These are phyloP conservation scores for Notiomystis cincta DNA, from an alignment of 2,113 vertebrate genomes.

Conservation along the genomic window DNA sequence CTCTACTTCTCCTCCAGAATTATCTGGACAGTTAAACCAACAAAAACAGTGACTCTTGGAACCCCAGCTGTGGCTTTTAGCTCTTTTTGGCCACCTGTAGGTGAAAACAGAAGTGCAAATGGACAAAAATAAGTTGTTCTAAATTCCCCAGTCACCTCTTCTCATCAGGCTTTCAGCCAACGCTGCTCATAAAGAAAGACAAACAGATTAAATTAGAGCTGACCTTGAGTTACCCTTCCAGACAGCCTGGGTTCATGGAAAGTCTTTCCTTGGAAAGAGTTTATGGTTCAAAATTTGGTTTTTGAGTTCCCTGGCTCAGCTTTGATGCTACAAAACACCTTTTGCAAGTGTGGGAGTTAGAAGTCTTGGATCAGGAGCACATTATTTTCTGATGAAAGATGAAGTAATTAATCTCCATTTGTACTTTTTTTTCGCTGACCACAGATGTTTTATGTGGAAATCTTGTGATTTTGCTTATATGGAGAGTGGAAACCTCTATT, in stretches of 20 bases:
- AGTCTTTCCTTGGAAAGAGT: neutral
- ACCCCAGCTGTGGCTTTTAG: neutral
- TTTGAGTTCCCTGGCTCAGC: neutral
- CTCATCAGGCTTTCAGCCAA: neutral
- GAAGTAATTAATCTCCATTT: neutral
- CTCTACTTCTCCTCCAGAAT: neutral
- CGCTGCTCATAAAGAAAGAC: neutral
- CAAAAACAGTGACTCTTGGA: accelerated
- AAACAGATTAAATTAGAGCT: neutral
- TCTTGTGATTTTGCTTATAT: neutral
- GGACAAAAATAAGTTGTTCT: neutral
- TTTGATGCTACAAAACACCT: neutral
- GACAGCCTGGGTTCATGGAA: no score
- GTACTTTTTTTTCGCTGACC: neutral
- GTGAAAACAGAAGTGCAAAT: neutral
- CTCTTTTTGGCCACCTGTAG: neutral
- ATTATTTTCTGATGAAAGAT: neutral
- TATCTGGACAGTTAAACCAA: neutral
- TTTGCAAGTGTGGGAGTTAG: neutral
- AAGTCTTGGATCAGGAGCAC: neutral
- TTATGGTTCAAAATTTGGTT: neutral
- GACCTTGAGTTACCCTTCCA: neutral
- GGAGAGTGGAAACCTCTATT: neutral
- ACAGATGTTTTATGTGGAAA: neutral
- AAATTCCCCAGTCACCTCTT: neutral